Conservation (phyloP, 2,113 vertebrate species). For the Regulus satrapa region DNA sequence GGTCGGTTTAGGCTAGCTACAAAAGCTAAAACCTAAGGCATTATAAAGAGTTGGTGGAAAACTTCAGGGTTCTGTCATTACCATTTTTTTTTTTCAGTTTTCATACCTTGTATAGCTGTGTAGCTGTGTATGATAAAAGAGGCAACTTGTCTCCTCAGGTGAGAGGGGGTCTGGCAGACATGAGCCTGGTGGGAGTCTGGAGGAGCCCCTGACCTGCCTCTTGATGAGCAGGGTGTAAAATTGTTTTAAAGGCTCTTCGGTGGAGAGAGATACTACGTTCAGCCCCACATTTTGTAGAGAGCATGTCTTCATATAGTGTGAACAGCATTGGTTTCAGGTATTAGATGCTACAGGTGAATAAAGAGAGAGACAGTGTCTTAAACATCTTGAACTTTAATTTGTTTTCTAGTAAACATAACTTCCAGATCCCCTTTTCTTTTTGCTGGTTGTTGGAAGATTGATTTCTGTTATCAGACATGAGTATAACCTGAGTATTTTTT, state of each 20-base stretch:
- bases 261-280: not conserved
- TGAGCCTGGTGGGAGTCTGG: not conserved
- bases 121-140: not conserved
- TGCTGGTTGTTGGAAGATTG: not conserved
- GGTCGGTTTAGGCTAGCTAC: too few relatives aligned
- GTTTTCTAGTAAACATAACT: not conserved
- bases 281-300: not conserved
- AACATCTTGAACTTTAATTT: not conserved
- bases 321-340: not conserved
- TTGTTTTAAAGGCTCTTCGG: not conserved
- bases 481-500: not conserved
- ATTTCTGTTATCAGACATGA: not conserved
- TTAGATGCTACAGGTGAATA: not conserved
- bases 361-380: not conserved
- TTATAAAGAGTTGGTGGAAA: not conserved
- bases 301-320: not conserved
- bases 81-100: not conserved
- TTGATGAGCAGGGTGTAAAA: not conserved
- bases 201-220: not conserved
- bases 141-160: rapidly evolving
- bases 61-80: not conserved
- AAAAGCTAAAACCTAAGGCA: not conserved
- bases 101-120: not conserved
- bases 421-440: not conserved
- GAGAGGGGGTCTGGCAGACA: not conserved